Percentiles rank a stretch among this genome's conserved stretches.
Conservation (phyloP, 2,888 invertebrate species). For the Volucella bombylans region DNA sequence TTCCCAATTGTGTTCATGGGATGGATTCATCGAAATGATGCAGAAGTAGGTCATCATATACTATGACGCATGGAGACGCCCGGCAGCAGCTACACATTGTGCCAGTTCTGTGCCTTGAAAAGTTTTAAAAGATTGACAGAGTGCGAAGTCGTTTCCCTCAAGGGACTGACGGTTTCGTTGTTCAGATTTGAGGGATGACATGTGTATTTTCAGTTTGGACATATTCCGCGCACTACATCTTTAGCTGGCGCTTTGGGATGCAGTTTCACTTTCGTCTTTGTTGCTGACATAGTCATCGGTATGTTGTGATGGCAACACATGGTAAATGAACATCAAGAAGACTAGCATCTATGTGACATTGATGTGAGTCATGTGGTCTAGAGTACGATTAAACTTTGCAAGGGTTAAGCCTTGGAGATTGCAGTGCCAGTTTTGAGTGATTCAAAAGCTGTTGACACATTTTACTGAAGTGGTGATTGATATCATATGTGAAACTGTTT, state of each 20-base stretch:
- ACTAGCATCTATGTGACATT: slow-evolving; percentile 50
- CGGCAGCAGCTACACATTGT: slow-evolving; percentile 29
- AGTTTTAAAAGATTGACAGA: slow-evolving; percentile 51
- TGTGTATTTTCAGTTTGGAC: slow-evolving; percentile 35
- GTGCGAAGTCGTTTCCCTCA: background rate
- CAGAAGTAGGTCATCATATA: slow-evolving; percentile 50
- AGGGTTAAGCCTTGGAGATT: slow-evolving; percentile 44
- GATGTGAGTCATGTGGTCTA: slow-evolving; percentile 65
- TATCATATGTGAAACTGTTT: slow-evolving; percentile 25
- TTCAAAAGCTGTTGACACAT: slow-evolving; percentile 55
- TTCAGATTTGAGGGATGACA: slow-evolving; percentile 43
- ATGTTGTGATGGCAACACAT: slow-evolving; percentile 32
- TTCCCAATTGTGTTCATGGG: slow-evolving; percentile 40
- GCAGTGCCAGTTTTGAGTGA: slow-evolving; percentile 43
- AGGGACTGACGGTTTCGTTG: background rate
- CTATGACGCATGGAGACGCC: slow-evolving; percentile 53
- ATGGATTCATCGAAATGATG: slow-evolving; percentile 41
- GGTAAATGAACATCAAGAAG: slow-evolving; percentile 10
- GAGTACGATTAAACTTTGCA: slow-evolving; percentile 57
- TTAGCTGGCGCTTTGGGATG: slow-evolving; percentile 43
- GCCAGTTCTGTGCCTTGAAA: slow-evolving; percentile 40
- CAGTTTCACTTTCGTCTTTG: slow-evolving; percentile 24
- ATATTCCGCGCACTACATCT: slow-evolving; percentile 28
- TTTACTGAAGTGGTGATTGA: slow-evolving; percentile 39
- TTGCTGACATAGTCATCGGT: background rate